A percentile compares a stretch with the other conserved stretches of the same genome.
phyloP scores from a whole-genome alignment of 2,888 invertebrate species.

The Pandemis cinnamomeana region DNA sequence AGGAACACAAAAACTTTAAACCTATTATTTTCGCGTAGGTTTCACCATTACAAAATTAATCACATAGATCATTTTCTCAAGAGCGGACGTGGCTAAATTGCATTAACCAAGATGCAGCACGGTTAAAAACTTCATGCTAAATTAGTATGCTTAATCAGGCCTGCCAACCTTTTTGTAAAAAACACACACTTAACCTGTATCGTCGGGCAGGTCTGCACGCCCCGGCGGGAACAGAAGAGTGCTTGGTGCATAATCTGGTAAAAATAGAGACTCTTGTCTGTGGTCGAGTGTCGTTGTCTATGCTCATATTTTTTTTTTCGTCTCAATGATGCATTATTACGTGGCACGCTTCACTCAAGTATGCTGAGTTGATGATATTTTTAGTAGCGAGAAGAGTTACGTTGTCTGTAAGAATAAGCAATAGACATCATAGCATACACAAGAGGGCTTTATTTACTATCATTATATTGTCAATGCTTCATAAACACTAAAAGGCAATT shows the following conservation, averaged over 20 bases:
- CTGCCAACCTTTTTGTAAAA: constrained; percentile 41
- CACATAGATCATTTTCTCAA: background rate
- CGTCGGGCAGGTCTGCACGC: constrained; percentile 46
- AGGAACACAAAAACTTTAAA: too few relatives aligned
- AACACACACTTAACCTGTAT: constrained; percentile 40
- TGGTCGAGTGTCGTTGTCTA: constrained; percentile 58
- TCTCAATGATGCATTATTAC: constrained; percentile 57
- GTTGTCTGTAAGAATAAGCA: background rate
- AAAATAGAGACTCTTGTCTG: constrained; percentile 71
- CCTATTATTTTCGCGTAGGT: too few relatives aligned
- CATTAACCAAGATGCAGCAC: constrained; percentile 25
- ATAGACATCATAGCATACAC: too few relatives aligned
- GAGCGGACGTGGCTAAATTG: constrained; percentile 21
- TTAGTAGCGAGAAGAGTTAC: constrained; percentile 9
- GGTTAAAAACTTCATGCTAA: constrained; percentile 39
- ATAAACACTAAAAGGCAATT: too few relatives aligned
- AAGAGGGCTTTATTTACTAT: too few relatives aligned
- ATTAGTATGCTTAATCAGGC: constrained; percentile 43
- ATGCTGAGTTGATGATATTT: constrained; percentile 22
- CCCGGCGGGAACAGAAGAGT: constrained; percentile 48
- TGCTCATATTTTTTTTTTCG: constrained; percentile 52
- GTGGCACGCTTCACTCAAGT: constrained; percentile 40
- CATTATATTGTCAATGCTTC: too few relatives aligned
- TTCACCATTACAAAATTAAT: background rate
- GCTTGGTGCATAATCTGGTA: constrained; percentile 75